These are phyloP conservation scores for Borostomias antarcticus DNA, from an alignment of 2,797 vertebrate species.

Conservation along the genomic window DNA sequence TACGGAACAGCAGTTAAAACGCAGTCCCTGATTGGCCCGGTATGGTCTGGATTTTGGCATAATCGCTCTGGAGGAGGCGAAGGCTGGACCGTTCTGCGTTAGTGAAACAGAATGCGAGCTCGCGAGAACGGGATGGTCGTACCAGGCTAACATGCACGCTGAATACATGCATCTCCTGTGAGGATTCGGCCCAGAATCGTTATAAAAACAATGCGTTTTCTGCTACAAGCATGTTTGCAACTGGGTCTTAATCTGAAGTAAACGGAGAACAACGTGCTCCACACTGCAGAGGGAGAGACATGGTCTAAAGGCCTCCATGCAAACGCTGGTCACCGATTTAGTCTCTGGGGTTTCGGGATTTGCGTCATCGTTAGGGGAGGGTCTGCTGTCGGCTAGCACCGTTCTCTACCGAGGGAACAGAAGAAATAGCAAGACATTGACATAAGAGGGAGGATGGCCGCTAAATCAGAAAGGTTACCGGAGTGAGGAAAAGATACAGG, in stretches of 20 bases:
- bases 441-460: slow-evolving; percentile 30
- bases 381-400: slow-evolving; percentile 66
- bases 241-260: too few relatives aligned
- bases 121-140: too few relatives aligned
- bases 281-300: slow-evolving; percentile 14
- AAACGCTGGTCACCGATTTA: slow-evolving; percentile 62
- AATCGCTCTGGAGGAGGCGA: too few relatives aligned
- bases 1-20: too few relatives aligned
- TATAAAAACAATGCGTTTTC: too few relatives aligned
- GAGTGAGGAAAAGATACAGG: slow-evolving; percentile 3
- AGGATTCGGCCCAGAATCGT: too few relatives aligned
- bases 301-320: slow-evolving; percentile 45
- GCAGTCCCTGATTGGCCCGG: too few relatives aligned
- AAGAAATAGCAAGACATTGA: slow-evolving; percentile 44
- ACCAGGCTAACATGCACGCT: too few relatives aligned
- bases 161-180: too few relatives aligned
- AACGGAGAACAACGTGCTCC: slow-evolving; percentile 15
- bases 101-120: too few relatives aligned
- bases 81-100: too few relatives aligned
- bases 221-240: neutral
- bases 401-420: slow-evolving; percentile 65
- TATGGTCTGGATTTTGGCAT: too few relatives aligned
- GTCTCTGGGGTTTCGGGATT: slow-evolving; percentile 54
- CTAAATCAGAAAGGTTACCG: slow-evolving; percentile 9
- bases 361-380: slow-evolving; percentile 37